phyloP scores from a whole-genome alignment of 1,140 invertebrate genomes.

The Drosophila ambigua region DNA sequence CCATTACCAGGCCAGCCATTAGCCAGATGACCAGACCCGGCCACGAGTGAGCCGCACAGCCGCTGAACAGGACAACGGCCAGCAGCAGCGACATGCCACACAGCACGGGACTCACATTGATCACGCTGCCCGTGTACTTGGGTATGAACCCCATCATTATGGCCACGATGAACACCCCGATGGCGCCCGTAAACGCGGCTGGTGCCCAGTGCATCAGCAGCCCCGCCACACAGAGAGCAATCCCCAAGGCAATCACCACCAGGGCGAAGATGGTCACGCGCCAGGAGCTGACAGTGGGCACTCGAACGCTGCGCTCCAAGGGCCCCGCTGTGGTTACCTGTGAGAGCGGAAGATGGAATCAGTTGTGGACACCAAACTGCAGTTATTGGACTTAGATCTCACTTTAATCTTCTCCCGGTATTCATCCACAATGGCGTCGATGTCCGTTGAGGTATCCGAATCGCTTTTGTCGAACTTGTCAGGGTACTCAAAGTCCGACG shows the following conservation, averaged over 20 bases:
- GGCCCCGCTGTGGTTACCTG: slow-evolving; percentile 81
- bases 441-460: slow-evolving; percentile 83
- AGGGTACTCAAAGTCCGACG: slow-evolving; percentile 79
- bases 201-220: slow-evolving; percentile 68
- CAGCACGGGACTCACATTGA: slow-evolving; percentile 73
- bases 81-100: slow-evolving; percentile 64
- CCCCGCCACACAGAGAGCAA: slow-evolving; percentile 62
- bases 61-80: slow-evolving; percentile 62
- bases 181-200: slow-evolving; percentile 64
- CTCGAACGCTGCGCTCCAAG: slow-evolving; percentile 72
- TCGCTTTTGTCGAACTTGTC: slow-evolving; percentile 80
- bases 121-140: slow-evolving; percentile 68
- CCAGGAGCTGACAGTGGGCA: slow-evolving; percentile 77
- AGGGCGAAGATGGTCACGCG: slow-evolving; percentile 73
- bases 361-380: too few relatives aligned
- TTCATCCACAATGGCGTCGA: slow-evolving; percentile 83
- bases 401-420: slow-evolving; percentile 83
- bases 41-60: slow-evolving; percentile 72
- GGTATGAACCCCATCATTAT: slow-evolving; percentile 81
- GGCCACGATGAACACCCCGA: slow-evolving; percentile 67
- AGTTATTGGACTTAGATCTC: neutral
- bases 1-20: slow-evolving; percentile 60
- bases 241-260: slow-evolving; percentile 68
- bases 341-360: neutral
- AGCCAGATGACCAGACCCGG: slow-evolving; percentile 76